Evolutionary conservation across 2,113 vertebrate genomes (phyloP), one percentile per base, ranked within the genome.

Genomic region (Saguinus midas): DNA sequence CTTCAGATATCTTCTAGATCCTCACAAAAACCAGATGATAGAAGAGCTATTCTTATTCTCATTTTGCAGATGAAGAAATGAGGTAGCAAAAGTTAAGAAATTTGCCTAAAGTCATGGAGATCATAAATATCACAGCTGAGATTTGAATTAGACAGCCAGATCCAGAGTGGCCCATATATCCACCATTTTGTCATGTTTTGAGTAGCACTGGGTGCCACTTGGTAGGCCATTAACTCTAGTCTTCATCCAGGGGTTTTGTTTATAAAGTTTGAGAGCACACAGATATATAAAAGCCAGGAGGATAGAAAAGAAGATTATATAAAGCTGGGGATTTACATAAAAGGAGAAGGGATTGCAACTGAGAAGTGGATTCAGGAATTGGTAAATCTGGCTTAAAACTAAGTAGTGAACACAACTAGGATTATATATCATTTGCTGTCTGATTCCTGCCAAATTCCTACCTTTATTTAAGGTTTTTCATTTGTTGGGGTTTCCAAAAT

Each of bases 401-500:
- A 57, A 91, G 43, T 48, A 66, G 5, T 43, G 80, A 83, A 73
- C 68, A 64, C 2, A 45, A 20, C 25, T 55, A 90, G 55, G 66
- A 92, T 89, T 90, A 58, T 32, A 17, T 75, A 29, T 40, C 43
- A 61, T 90, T 87, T n/a, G 5, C 61, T 84, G 14, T 83, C 43
- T 94, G 57, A 64, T 75, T 96, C 70, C 92, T 92, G 66, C 21
- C 29, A 88, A 81, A 81, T 76, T 73, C 9, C 48, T 85, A 32
- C 4, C 7, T 81, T 25, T 92, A 57, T 45, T 91, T 90, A 29
- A 72, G n/a, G 78, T 29, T 92, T 96, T 97, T 48, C 5, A 90
- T 92, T 93, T 96, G 40, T 78, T 95, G 87, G 32, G 18, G 8
- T 86, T 94, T 91, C 52, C 58, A 96, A 57, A 58, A 82, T 58